Conservation (phyloP, 1,140 invertebrate genomes). For the Microplitis demolitor region DNA sequence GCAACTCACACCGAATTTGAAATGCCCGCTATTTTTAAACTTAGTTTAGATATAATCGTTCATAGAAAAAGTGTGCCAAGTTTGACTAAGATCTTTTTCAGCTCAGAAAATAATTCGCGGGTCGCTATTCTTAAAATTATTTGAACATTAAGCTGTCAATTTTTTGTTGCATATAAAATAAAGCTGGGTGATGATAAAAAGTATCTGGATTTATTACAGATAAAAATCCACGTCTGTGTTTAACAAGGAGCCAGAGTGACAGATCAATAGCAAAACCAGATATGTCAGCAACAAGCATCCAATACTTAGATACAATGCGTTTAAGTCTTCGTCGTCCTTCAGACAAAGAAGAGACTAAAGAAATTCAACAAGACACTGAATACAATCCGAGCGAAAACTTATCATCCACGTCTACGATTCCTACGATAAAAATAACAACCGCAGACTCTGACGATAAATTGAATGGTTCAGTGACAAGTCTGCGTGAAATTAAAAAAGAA, state of each 20-base stretch:
- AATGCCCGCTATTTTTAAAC: no score
- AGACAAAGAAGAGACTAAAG: conserved; percentile 25
- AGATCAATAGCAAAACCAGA: conserved; percentile 41
- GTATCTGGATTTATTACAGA: conserved; percentile 17
- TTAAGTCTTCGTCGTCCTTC: conserved; percentile 68
- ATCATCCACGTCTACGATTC: neutral
- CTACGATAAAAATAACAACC: neutral
- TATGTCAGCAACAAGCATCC: conserved; percentile 42
- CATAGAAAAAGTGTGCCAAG: no score
- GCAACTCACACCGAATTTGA: no score
- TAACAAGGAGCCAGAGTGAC: conserved; percentile 55
- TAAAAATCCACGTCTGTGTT: conserved; percentile 17
- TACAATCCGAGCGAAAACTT: neutral
- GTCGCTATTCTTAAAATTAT: no score
- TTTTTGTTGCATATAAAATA: no score
- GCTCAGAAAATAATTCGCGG: no score
- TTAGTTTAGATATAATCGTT: no score
- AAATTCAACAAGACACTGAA: neutral
- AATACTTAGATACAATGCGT: conserved; percentile 78
- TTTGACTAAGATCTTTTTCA: no score
- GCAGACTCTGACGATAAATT: neutral
- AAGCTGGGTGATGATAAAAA: neutral
- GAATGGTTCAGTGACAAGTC: neutral
- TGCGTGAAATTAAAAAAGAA: neutral
- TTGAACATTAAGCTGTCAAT: no score